Evolutionary conservation across 2,888 invertebrate genomes (phyloP).

Genomic region (Julus scandinavius): DNA sequence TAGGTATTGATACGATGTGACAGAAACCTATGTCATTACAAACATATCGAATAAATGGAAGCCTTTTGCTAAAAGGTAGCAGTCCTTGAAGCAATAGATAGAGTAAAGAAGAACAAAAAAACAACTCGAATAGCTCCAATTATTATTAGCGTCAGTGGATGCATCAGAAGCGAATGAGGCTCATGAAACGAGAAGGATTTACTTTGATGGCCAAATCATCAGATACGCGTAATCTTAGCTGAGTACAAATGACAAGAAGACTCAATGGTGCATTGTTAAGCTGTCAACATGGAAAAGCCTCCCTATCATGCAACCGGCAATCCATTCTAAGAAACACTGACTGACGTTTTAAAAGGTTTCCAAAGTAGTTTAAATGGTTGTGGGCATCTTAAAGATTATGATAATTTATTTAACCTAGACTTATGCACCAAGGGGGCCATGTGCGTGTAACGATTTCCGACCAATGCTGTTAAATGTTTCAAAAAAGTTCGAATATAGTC

Average conservation of each 20-base stretch:
- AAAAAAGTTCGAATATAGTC: neutral
- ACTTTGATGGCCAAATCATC: constrained; percentile 21
- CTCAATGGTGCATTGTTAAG: constrained; percentile 14
- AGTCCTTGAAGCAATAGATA: neutral
- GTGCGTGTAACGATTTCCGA: neutral
- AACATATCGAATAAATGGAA: constrained; percentile 21
- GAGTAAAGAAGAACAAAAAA: neutral
- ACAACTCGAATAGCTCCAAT: neutral
- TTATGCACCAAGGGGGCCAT: neutral
- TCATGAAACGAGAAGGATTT: constrained; percentile 6
- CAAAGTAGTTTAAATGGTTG: neutral
- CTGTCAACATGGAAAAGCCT: constrained; percentile 14
- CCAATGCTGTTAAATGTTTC: neutral
- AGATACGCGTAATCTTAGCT: constrained; percentile 21
- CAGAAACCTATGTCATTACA: neutral
- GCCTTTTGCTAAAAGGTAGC: neutral
- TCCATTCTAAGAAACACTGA: neutral
- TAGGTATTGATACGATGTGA: neutral
- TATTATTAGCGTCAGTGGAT: constrained; percentile 8
- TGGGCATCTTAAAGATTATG: constrained; percentile 6
- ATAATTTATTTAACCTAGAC: constrained; percentile 15
- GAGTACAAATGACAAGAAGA: constrained; percentile 7
- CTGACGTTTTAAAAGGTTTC: constrained; percentile 16
- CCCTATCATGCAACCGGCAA: neutral
- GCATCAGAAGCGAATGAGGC: constrained; percentile 2